Conservation (phyloP, 2,888 invertebrate genomes). For the Malthinus flaveolus region DNA sequence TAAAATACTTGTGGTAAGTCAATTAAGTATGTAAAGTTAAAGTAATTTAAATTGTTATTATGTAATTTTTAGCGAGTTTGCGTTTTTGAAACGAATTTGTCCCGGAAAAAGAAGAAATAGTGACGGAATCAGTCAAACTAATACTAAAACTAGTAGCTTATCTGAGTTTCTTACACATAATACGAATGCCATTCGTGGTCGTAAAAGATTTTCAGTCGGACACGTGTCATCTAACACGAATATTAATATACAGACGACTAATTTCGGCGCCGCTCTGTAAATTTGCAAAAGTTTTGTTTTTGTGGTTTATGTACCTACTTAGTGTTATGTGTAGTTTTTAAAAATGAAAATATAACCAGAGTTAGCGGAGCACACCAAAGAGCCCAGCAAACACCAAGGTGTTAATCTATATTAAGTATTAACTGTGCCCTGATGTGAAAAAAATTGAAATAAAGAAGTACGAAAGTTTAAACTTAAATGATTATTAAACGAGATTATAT, state of each 20-base stretch:
- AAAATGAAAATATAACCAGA: too few relatives aligned
- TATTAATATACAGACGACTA: background rate
- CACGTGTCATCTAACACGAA: too few relatives aligned
- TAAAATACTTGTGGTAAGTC: background rate
- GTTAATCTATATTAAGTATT: too few relatives aligned
- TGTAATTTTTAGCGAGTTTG: slow-evolving; percentile 38
- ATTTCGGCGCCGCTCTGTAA: background rate
- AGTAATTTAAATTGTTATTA: background rate
- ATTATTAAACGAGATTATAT: too few relatives aligned
- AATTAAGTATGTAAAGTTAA: background rate
- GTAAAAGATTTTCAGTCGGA: too few relatives aligned
- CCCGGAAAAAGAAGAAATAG: slow-evolving; percentile 39
- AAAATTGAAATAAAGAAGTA: too few relatives aligned
- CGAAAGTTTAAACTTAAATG: too few relatives aligned
- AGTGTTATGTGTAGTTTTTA: too few relatives aligned
- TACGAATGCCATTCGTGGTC: slow-evolving; percentile 10
- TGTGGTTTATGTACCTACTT: too few relatives aligned
- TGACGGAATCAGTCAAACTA: slow-evolving; percentile 55
- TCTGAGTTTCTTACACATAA: slow-evolving; percentile 45
- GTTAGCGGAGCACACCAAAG: too few relatives aligned
- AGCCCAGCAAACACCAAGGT: too few relatives aligned
- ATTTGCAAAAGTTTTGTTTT: background rate
- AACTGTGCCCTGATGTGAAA: too few relatives aligned
- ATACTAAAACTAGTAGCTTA: slow-evolving; percentile 55
- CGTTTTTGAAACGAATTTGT: slow-evolving; percentile 45